These are phyloP conservation scores for Wiebesia pumilae DNA, from an alignment of 1,140 invertebrate genomes.

Conservation along the genomic window DNA sequence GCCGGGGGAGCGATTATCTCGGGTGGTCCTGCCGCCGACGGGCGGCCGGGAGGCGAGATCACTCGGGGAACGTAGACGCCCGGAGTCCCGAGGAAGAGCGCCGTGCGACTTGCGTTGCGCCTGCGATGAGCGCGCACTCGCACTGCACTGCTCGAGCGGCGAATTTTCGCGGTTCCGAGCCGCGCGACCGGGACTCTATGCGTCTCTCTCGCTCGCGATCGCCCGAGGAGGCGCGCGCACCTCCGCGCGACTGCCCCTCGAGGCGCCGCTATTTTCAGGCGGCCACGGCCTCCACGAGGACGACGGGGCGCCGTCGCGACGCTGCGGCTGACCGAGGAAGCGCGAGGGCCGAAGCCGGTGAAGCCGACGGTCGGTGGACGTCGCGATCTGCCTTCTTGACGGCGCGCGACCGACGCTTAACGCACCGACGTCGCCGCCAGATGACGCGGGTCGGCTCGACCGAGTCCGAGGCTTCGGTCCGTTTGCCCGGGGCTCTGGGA, in stretches of 20 bases:
- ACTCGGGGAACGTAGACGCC: not conserved
- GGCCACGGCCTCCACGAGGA: not conserved
- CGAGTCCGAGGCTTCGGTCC: not conserved
- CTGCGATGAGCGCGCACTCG: slow-evolving; percentile 51
- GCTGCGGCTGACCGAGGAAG: not conserved
- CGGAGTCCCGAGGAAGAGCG: not conserved
- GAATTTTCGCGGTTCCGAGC: slow-evolving; percentile 51
- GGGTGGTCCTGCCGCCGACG: not conserved
- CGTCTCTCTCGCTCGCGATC: not conserved
- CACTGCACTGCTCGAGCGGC: slow-evolving; percentile 53
- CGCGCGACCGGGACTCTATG: not conserved
- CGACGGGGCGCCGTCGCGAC: not conserved
- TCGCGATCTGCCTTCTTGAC: too few species aligned
- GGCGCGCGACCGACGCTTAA: not conserved
- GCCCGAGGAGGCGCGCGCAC: not conserved
- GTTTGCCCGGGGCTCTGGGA: too few species aligned
- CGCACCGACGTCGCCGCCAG: not conserved
- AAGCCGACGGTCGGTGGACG: not conserved
- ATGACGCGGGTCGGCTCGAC: not conserved
- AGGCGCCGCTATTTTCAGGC: not conserved
- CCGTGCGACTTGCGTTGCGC: slow-evolving; percentile 20
- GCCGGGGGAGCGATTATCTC: slow-evolving; percentile 5
- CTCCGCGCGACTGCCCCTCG: not conserved
- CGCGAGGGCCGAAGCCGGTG: not conserved
- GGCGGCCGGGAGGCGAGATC: not conserved